Conservation (phyloP, 2,797 vertebrate species). For the Ceryle rudis region DNA sequence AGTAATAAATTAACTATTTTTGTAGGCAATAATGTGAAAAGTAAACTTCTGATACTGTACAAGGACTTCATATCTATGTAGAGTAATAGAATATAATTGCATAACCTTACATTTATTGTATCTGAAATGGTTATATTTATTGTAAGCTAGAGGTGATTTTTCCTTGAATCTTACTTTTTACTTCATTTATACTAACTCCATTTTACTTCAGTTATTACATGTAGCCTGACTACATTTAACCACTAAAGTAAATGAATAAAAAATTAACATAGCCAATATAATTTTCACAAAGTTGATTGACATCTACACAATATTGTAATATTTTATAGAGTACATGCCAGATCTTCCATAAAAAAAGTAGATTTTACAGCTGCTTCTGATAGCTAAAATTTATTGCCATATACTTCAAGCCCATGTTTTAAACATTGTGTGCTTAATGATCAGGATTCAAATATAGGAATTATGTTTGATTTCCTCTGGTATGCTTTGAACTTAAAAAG, state of each 20-base stretch:
- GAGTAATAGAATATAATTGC: background rate
- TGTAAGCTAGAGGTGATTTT: background rate
- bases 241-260: slow-evolving; percentile 8
- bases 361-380: slow-evolving; percentile 35
- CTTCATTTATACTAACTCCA: background rate
- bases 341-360: slow-evolving; percentile 31
- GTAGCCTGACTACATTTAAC: background rate
- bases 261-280: slow-evolving; percentile 19
- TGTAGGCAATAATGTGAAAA: background rate
- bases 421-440: slow-evolving; percentile 47
- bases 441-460: slow-evolving; percentile 31
- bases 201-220: slow-evolving; percentile 18
- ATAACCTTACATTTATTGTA: background rate
- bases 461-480: slow-evolving; percentile 54
- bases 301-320: background rate
- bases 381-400: slow-evolving; percentile 22
- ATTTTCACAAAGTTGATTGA: slow-evolving; percentile 14
- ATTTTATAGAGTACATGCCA: slow-evolving; percentile 3
- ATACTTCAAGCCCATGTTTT: slow-evolving; percentile 29
- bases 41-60: background rate
- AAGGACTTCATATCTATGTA: background rate
- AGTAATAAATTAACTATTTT: background rate
- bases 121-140: background rate
- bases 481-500: slow-evolving; percentile 67
- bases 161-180: background rate